phyloP scores from a whole-genome alignment of 1,140 invertebrate species.

The Calephelis nemesis region DNA sequence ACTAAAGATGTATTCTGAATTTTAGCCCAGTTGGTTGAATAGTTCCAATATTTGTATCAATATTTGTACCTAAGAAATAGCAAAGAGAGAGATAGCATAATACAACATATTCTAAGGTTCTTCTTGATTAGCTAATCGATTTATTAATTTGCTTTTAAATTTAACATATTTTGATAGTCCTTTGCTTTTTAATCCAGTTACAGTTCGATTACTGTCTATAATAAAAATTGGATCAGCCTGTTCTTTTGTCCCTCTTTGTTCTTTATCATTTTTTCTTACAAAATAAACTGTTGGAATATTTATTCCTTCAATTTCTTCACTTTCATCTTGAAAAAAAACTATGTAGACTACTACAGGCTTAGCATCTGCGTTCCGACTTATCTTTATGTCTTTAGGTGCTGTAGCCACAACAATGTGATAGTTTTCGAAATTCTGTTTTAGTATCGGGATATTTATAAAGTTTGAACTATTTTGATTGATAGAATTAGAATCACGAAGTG shows the following conservation, averaged over 20 bases:
- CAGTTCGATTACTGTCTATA: constrained; percentile 57
- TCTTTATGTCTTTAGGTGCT: constrained; percentile 50
- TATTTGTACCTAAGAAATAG: too few species aligned
- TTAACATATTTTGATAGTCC: constrained; percentile 50
- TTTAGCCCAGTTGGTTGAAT: too few species aligned
- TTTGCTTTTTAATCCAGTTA: constrained; percentile 57
- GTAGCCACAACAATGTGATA: constrained; percentile 58
- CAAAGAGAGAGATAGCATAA: too few species aligned
- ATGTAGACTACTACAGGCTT: constrained; percentile 51
- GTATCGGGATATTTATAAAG: constrained; percentile 50
- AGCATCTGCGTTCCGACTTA: constrained; percentile 35
- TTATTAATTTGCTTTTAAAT: constrained; percentile 55
- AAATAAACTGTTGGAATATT: constrained; percentile 59
- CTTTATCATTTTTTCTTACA: constrained; percentile 37
- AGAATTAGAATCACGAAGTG: constrained; percentile 21
- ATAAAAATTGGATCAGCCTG: constrained; percentile 47
- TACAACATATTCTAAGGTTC: neutral
- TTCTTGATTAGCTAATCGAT: constrained; percentile 16
- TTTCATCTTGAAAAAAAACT: constrained; percentile 47
- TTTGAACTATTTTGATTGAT: constrained; percentile 22
- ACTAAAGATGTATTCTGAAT: too few species aligned
- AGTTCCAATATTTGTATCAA: too few species aligned
- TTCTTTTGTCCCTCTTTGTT: constrained; percentile 31
- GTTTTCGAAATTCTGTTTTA: constrained; percentile 41
- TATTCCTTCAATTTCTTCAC: constrained; percentile 25